These are phyloP conservation scores for Ginglymostoma cirratum DNA, from an alignment of 2,113 vertebrate genomes.

Conservation along the genomic window DNA sequence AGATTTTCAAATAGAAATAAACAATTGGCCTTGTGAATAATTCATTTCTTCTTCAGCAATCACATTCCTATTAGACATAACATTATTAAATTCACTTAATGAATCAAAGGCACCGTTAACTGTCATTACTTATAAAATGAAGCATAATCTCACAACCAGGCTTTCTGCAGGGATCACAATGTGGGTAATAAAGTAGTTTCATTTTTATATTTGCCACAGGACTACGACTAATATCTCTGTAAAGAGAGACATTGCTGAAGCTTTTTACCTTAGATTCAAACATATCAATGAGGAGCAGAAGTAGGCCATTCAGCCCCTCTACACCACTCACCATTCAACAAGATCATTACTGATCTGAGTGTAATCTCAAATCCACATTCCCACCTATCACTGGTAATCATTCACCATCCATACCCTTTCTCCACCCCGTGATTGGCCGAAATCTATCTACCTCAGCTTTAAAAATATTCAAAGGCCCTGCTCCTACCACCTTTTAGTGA, in stretches of 20 bases:
- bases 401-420: too few relatives aligned
- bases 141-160: background rate
- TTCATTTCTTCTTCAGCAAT: background rate
- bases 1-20: background rate
- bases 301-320: too few relatives aligned
- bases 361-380: too few relatives aligned
- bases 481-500: too few relatives aligned
- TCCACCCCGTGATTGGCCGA: too few relatives aligned
- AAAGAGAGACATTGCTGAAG: background rate
- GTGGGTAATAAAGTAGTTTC: background rate
- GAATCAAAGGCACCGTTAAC: background rate
- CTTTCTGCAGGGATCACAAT: background rate
- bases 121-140: background rate
- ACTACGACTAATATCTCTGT: background rate
- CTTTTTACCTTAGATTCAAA: background rate
- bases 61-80: background rate
- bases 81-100: background rate
- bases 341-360: too few relatives aligned
- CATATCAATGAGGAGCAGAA: too few relatives aligned
- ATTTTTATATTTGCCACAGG: background rate
- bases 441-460: too few relatives aligned
- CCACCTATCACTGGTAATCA: too few relatives aligned
- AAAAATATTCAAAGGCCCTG: too few relatives aligned
- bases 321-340: too few relatives aligned
- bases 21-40: background rate